Evolutionary conservation across 2,113 vertebrate species (phyloP), one percentile per base, ranked within the genome.

Genomic region (Hippocampus zosterae): DNA sequence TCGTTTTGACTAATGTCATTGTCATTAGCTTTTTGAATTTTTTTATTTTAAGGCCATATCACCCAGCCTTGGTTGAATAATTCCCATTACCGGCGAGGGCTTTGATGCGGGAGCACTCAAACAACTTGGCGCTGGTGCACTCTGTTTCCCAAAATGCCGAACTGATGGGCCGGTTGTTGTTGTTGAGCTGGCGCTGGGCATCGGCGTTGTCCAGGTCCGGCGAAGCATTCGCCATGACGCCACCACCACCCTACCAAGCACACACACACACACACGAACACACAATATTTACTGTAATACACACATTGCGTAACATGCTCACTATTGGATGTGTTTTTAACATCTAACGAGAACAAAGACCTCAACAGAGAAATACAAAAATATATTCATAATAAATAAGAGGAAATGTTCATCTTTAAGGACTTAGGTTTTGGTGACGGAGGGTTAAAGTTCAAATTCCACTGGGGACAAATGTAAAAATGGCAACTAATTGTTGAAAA

Each of bases 91-190:
- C 96, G 78, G 95, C 96, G 70, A 97, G 88, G 11, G 96, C 95
- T 84, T 95, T 96, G 85, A 97, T 97, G 77, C 96, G 89, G 23
- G 96, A 97, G 70, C 95, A 96, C 80, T 97, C 96, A 0, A 97
- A 97, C 73, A 97, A 92, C 3, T 95, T 95, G 77, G 95, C 90
- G 0, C 94, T 94, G n/a, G 93, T 93, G 0, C 88, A 87, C 76
- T 94, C 88, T 1, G 92, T 92, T 65, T 95, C 93, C 94, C 94
- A 94, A 71, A 91, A 92, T 42, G 88, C 41, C 7, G 92, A 83
- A 83, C 90, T 80, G 70, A 93, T 91, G 75, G 93, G 94, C 56
- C 93, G 92, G 76, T 92, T 88, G 88, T 95, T 96, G 91, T 95
- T 95, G 85, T 96, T 95, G 79, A 92, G 92, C 87, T 85, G 92